Conservation (phyloP, 2,888 invertebrate genomes). For the Beris chalybata region DNA sequence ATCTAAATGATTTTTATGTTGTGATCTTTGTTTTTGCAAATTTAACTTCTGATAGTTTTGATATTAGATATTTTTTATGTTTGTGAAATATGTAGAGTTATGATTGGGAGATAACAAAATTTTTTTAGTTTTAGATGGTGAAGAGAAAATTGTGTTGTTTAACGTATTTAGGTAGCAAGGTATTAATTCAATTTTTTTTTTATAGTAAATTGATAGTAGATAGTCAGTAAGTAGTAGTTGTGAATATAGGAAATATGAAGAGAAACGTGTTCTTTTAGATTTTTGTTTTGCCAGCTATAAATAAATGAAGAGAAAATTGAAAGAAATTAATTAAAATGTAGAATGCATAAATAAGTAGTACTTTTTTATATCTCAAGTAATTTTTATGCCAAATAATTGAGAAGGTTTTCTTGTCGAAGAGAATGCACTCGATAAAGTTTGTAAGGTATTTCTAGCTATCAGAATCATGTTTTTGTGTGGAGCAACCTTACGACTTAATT, state of each 20-base stretch:
- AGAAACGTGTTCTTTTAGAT: slow-evolving; percentile 34
- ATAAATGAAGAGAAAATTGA: slow-evolving; percentile 21
- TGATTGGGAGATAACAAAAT: neutral
- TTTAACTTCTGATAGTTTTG: neutral
- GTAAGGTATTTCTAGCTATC: too few species aligned
- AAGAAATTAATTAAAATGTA: too few species aligned
- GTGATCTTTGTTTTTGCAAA: slow-evolving; percentile 6
- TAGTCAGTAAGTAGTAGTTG: slow-evolving; percentile 19
- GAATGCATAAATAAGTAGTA: too few species aligned
- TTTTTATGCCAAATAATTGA: too few species aligned
- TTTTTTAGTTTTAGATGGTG: neutral
- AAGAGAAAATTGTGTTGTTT: neutral
- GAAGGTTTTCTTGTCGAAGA: too few species aligned
- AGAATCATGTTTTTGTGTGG: too few species aligned
- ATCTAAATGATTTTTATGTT: slow-evolving; percentile 6
- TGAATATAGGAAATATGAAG: slow-evolving; percentile 35
- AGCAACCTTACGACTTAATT: too few species aligned
- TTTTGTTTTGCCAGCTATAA: slow-evolving; percentile 37
- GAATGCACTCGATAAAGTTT: too few species aligned
- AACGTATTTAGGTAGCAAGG: too few species aligned
- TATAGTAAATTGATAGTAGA: too few species aligned
- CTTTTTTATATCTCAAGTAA: too few species aligned
- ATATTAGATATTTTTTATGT: slow-evolving; percentile 1
- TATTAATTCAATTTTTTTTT: too few species aligned
- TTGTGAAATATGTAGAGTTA: neutral